Conservation (phyloP, 2,113 vertebrate species). For the Cavia aperea region DNA sequence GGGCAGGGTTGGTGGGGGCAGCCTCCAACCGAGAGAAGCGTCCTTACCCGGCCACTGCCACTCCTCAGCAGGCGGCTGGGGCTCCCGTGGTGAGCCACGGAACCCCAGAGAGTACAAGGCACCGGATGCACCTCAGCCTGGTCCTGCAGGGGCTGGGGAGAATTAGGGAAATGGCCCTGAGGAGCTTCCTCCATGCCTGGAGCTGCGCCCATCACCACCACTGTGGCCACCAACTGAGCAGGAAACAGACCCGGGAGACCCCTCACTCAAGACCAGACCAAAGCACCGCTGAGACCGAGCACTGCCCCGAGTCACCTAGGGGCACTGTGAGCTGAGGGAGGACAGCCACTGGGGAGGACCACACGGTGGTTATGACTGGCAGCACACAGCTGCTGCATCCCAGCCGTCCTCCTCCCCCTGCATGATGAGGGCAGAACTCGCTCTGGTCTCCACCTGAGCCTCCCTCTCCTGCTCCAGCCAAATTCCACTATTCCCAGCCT, state of each 20-base stretch:
- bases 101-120: neutral
- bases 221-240: neutral
- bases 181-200: neutral
- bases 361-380: fast-evolving
- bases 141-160: neutral
- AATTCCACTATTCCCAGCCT: neutral
- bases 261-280: neutral
- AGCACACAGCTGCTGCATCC: neutral
- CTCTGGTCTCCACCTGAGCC: neutral
- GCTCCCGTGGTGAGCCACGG: neutral
- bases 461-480: neutral
- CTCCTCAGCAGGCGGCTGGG: neutral
- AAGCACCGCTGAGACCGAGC: neutral
- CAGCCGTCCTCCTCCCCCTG: fast-evolving
- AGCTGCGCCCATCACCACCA: neutral
- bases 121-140: neutral
- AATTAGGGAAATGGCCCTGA: neutral
- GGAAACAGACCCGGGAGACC: neutral
- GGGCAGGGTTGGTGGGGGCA: neutral
- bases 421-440: neutral
- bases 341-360: neutral
- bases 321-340: neutral
- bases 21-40: neutral
- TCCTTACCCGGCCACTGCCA: neutral
- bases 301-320: neutral